Conservation (phyloP, 2,888 invertebrate genomes). For the Oxycera nigricornis region DNA sequence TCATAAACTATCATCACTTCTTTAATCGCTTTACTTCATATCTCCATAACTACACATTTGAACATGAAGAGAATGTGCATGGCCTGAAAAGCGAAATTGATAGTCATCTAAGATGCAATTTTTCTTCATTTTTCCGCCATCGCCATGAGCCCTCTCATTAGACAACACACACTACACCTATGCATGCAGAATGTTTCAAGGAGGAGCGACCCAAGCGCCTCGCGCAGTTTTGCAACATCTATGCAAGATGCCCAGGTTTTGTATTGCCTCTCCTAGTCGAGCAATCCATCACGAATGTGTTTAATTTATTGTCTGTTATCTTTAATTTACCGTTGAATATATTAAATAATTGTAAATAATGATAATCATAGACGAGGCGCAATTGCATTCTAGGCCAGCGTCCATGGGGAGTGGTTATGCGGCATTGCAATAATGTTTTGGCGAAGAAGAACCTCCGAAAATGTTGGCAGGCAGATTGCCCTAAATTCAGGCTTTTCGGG, state of each 20-base stretch:
- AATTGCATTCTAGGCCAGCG: background rate
- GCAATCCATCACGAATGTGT: background rate
- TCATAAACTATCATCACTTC: background rate
- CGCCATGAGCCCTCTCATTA: slow-evolving; percentile 6
- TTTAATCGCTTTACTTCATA: background rate
- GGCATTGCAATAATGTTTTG: no score
- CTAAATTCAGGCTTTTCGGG: no score
- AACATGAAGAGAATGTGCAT: background rate
- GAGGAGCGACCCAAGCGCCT: no score
- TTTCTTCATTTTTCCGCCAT: background rate
- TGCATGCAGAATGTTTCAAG: background rate
- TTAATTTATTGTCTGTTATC: slow-evolving; percentile 25
- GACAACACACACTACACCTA: background rate
- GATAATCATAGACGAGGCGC: slow-evolving; percentile 10
- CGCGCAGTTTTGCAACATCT: no score
- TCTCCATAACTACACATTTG: background rate
- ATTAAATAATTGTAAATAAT: slow-evolving; percentile 30
- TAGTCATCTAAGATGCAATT: slow-evolving; percentile 18
- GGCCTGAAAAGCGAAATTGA: background rate
- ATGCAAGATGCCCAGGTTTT: no score
- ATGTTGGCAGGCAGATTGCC: no score
- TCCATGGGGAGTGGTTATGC: no score
- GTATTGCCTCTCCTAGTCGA: no score
- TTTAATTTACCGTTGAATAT: slow-evolving; percentile 20
- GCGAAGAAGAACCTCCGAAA: no score